A percentile compares a stretch with the other conserved stretches of the same genome.
Evolutionary conservation across 2,113 vertebrate genomes (phyloP).

Genomic region (Embiotoca jacksoni): DNA sequence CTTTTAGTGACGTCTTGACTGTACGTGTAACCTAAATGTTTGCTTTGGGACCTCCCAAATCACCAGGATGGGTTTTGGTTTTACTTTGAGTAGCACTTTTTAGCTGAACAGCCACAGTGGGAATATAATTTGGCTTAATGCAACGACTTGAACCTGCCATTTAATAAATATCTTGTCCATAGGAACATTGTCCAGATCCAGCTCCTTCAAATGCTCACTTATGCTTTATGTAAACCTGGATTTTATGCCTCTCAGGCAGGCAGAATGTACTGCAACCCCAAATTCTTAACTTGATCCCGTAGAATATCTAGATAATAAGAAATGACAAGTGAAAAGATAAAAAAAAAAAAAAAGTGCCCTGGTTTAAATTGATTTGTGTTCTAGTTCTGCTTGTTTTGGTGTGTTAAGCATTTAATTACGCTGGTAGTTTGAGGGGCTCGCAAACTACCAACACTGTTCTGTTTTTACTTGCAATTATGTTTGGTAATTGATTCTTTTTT

Average conservation of each 20-base stretch:
- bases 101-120: not conserved
- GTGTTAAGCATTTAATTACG: no score
- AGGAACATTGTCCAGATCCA: constrained; percentile 5
- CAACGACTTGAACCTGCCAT: not conserved
- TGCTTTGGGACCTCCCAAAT: constrained; percentile 29
- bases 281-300: not conserved
- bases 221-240: constrained; percentile 16
- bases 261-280: not conserved
- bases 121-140: constrained; percentile 22
- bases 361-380: no score
- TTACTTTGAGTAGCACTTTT: constrained; percentile 19
- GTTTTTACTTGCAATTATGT: not conserved
- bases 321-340: not conserved
- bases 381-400: no score
- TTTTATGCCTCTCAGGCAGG: constrained; percentile 1
- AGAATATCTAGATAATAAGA: not conserved
- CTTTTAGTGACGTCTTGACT: constrained; percentile 25
- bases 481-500: not conserved
- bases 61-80: constrained; percentile 14
- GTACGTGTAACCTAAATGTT: constrained; percentile 17
- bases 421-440: no score
- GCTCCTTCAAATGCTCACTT: constrained; percentile 25
- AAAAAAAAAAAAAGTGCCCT: no score
- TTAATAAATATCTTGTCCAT: not conserved
- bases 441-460: no score